phyloP scores from a whole-genome alignment of 2,888 invertebrate species.

The Boloria selene region DNA sequence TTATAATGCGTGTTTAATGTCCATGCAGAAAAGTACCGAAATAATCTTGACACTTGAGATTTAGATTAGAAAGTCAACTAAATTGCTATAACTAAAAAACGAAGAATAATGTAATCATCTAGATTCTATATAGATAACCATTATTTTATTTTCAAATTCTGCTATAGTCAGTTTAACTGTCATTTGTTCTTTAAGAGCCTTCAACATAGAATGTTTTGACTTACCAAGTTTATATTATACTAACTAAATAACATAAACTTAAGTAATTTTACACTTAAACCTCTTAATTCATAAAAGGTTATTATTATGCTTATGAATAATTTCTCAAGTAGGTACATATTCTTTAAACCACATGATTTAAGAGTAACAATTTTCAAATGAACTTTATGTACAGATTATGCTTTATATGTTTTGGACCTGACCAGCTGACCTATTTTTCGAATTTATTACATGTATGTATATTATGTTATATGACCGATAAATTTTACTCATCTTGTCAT shows the following conservation, averaged over 20 bases:
- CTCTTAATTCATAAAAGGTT: conserved; percentile 23
- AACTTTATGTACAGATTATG: conserved; percentile 35
- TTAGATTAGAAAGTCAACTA: neutral
- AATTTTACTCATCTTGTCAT: conserved; percentile 14
- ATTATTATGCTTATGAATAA: conserved; percentile 32
- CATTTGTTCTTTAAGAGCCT: too few species aligned
- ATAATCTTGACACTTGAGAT: too few species aligned
- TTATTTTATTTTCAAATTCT: too few species aligned
- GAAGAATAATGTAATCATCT: neutral
- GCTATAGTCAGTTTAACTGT: too few species aligned
- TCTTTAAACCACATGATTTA: conserved; percentile 36
- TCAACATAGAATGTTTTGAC: too few species aligned
- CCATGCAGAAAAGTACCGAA: too few species aligned
- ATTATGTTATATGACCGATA: neutral
- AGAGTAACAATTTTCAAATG: conserved; percentile 30
- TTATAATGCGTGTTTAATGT: too few species aligned
- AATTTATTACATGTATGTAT: conserved; percentile 17
- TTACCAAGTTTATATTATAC: too few species aligned
- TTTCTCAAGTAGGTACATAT: neutral
- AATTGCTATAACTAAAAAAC: neutral
- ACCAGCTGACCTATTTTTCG: conserved; percentile 31
- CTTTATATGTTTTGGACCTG: conserved; percentile 24
- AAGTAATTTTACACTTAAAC: neutral
- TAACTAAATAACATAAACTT: neutral
- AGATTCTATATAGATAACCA: too few species aligned